These are phyloP conservation scores for Rhopilema esculentum DNA, from an alignment of 30 jellyfish, hydroid and myxozoan species.

Conservation along the genomic window DNA sequence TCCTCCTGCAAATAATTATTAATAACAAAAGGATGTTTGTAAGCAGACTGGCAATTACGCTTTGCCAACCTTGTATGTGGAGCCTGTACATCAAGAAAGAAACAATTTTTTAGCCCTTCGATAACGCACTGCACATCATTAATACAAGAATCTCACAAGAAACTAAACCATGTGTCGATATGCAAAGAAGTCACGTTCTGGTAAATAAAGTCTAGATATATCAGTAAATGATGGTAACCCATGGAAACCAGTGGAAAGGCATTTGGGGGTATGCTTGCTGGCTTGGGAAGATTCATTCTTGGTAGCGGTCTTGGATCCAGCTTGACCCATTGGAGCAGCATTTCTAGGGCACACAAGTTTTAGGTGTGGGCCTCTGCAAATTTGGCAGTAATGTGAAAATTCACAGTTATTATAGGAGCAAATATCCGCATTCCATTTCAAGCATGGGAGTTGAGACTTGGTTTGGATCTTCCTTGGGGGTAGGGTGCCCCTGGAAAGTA, in stretches of 20 bases:
- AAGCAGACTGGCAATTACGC: slow-evolving; percentile 53
- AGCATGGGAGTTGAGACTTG: not conserved
- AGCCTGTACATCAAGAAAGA: too few relatives aligned
- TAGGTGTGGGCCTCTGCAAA: slow-evolving; percentile 3
- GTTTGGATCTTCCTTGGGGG: not conserved
- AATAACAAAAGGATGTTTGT: slow-evolving; percentile 27
- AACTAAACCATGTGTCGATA: too few relatives aligned
- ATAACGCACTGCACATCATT: too few relatives aligned
- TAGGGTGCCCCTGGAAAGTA: not conserved
- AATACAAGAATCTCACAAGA: too few relatives aligned
- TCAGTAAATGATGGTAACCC: too few relatives aligned
- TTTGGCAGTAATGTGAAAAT: not conserved
- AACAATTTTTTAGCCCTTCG: too few relatives aligned
- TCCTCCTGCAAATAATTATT: slow-evolving; percentile 43
- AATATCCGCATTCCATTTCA: slow-evolving; percentile 11
- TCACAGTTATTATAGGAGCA: not conserved
- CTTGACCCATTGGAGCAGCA: not conserved
- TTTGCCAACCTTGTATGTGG: slow-evolving; percentile 55
- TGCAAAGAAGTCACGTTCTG: too few relatives aligned
- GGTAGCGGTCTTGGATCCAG: not conserved
- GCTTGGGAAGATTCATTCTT: not conserved
- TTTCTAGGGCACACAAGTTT: not conserved
- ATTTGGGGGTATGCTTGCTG: not conserved
- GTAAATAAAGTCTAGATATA: too few relatives aligned
- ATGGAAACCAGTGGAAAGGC: not conserved